Evolutionary conservation across 2,113 vertebrate species (phyloP), one percentile per base, ranked within the genome.

Genomic region (Strigops habroptila): DNA sequence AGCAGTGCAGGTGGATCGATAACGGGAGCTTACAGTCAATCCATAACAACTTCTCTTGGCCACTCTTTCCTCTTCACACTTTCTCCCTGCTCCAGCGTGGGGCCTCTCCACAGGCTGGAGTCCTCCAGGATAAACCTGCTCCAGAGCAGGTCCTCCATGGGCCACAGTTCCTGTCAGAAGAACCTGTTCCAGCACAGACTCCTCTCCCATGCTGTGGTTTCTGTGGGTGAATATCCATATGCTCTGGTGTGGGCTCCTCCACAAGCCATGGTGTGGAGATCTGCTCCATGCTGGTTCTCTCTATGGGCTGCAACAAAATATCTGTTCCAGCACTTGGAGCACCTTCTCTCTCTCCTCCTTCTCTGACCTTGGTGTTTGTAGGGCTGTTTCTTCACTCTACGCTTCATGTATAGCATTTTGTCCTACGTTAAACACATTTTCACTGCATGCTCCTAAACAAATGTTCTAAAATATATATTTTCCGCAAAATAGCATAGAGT

Each of bases 1-100:
- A 67, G 18, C 23, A 37, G 33, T 0, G 0, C 12, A 68, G 6
- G 6, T 1, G 2, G 7, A 31, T 41, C 2, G 25, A 12, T 9
- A 69, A 33, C 11, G 1, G 6, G 8, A 8, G 1, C 14, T 69
- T 80, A 41, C 4, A 41, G 51, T 28, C 24, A 76, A 3, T 28
- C 19, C 3, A 0, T 41, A 86, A 63, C 35, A 64, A 35, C 7
- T 86, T 10, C 57, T 57, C 14, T 48, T 4, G 4, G 21, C 5
- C 33, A 39, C 31, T 74, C 19, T 18, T 10, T 88, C 17, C 39
- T 68, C 10, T 49, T 80, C 18, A 77, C 1, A 3, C 23, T 73
- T 77, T 57, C 25, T 10, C 25, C 21, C 23, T 24, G 7, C 25
- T 83, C 31, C 8, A 52, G 16, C 1, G 9, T 17, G 22, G 6